A percentile compares a stretch with the other conserved stretches of the same genome.
phyloP scores from a whole-genome alignment of 1,140 invertebrate species.

The Oscheius sp. region DNA sequence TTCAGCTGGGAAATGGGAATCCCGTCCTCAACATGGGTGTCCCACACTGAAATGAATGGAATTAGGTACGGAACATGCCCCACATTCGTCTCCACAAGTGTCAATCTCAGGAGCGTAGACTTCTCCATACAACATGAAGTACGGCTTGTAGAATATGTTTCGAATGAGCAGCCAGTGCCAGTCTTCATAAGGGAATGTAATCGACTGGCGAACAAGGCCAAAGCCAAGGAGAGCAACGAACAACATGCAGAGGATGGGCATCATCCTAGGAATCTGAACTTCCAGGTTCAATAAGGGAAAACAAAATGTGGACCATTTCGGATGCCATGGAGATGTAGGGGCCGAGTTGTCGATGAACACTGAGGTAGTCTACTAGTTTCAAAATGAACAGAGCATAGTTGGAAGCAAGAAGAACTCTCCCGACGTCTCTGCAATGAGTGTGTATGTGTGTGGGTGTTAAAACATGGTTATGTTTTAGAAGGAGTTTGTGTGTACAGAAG shows the following conservation, averaged over 20 bases:
- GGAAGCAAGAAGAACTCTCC: conserved; percentile 25
- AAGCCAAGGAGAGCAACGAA: conserved; percentile 22
- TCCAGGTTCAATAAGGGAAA: background rate
- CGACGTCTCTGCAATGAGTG: conserved; percentile 18
- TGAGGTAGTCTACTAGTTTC: conserved; percentile 30
- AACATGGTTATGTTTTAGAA: too few relatives aligned
- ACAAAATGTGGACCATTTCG: conserved; percentile 13
- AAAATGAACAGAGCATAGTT: conserved; percentile 31
- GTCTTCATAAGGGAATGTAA: conserved; percentile 33
- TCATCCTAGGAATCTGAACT: conserved; percentile 32
- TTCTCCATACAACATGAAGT: conserved; percentile 98
- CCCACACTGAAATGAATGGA: conserved; percentile 71
- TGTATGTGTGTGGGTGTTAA: too few relatives aligned
- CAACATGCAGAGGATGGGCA: conserved; percentile 24
- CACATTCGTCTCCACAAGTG: conserved; percentile 55
- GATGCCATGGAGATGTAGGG: conserved; percentile 27
- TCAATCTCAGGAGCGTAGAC: conserved; percentile 76
- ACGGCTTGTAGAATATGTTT: conserved; percentile 89
- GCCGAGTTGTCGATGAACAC: conserved; percentile 24
- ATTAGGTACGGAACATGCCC: background rate
- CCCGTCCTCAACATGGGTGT: conserved; percentile 70
- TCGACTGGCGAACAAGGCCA: conserved; percentile 29
- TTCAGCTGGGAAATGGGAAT: conserved; percentile 33
- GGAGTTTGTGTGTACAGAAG: too few relatives aligned
- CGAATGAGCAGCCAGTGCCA: conserved; percentile 61